Conservation (phyloP, 2,888 invertebrate species). For the Volucella zonaria region DNA sequence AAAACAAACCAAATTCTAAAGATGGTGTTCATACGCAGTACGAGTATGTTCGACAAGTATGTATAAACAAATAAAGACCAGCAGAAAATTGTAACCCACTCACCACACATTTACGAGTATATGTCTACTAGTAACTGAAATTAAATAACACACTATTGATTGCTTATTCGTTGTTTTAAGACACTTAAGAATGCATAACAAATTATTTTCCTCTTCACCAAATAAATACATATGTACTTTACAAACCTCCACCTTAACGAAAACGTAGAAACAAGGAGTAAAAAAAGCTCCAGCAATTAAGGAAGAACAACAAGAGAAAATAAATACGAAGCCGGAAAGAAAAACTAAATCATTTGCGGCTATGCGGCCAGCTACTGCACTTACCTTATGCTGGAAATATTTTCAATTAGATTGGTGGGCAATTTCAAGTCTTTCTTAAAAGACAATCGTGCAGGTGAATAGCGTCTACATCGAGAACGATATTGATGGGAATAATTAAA, state of each 20-base stretch:
- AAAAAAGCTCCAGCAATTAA: conserved; percentile 55
- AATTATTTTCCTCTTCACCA: no score
- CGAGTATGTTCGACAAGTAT: no score
- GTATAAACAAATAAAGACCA: no score
- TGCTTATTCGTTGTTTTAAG: no score
- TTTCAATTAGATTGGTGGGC: conserved; percentile 90
- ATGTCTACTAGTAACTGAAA: no score
- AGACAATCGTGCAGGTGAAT: conserved; percentile 92
- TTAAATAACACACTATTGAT: no score
- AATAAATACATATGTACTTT: neutral
- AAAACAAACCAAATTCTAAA: no score
- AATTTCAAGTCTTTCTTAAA: conserved; percentile 92
- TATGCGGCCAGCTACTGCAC: conserved; percentile 76
- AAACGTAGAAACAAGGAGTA: conserved; percentile 36
- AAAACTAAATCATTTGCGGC: conserved; percentile 33
- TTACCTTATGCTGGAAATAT: conserved; percentile 90
- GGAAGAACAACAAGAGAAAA: conserved; percentile 30
- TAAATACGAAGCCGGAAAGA: conserved; percentile 46
- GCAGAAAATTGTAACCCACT: no score
- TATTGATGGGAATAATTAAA: conserved; percentile 75
- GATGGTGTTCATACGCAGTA: no score
- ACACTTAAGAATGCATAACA: no score
- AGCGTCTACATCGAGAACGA: conserved; percentile 86
- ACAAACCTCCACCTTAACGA: conserved; percentile 49
- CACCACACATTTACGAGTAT: no score